Base-by-base conservation (phyloP, 2,888 invertebrate genomes). In the Lithosia quadra region DNA sequence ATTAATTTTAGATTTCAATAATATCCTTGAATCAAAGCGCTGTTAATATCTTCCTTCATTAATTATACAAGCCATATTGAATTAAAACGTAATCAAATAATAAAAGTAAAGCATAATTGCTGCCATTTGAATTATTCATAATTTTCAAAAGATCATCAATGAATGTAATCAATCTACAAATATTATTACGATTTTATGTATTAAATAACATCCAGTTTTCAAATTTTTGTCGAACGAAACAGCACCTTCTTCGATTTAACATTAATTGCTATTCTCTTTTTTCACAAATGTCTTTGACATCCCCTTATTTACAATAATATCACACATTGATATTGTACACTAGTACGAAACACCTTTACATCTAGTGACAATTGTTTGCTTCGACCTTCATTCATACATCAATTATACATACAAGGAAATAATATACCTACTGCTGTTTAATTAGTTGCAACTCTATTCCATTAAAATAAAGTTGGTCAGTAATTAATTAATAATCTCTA, bases 261-360 rank as follows among this genome's bases (percentile, higher is more conserved):
- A 76, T 75, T 72, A 72, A 77, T 76, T 70, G 61, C 70, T 75
- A 75, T 75, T 75, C 70, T 28, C 53, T 65, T 68, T 65, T 76
- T 73, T 84, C 80, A 72, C 76, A 76, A 65, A 85, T 90, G 90
- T 90, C 89, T 90, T 90, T 84, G 90, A 91, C 91, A 89, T 86
- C 77, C 78, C 60, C 83, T 86, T 87, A 87, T 82, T 82, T 86
- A 88, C 85, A 84, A 85, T 90, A 91, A 88, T 90, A 91, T 91
- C 91, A 91, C 91, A 91, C 88, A 78, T 89, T 89, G 89, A 91
- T 91, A 91, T 91, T 88, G 88, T 91, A 90, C 87, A 76, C 74
- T 75, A 75, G 76, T 83, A 83, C 76, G 80, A 81, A 77, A 81
- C 49, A 76, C 76, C 80, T 73, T 74, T 65, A 68, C 60, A 2